phyloP scores from a whole-genome alignment of 2,797 vertebrate genomes.

The Cyprinella venusta region DNA sequence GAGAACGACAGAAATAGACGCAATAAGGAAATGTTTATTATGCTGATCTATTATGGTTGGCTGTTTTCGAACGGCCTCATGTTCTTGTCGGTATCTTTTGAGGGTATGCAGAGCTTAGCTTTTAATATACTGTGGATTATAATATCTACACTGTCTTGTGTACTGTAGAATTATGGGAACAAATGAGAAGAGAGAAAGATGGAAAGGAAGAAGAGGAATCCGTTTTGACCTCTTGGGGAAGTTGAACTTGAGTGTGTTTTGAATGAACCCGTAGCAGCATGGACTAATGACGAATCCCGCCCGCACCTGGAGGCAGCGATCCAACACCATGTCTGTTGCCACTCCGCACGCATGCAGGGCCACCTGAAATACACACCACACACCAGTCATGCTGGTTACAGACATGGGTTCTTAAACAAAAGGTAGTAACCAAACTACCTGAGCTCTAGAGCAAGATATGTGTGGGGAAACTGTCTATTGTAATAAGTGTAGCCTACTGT shows the following conservation, averaged over 20 bases:
- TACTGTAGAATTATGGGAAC: slow-evolving; percentile 14
- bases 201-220: neutral
- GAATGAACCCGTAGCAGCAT: slow-evolving; percentile 97
- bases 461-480: neutral
- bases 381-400: neutral
- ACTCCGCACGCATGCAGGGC: slow-evolving; percentile 95
- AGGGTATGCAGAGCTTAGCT: neutral
- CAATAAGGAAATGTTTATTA: slow-evolving; percentile 22
- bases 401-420: neutral
- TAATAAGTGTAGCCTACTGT: no score
- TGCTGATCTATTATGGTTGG: neutral
- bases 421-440: neutral
- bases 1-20: neutral
- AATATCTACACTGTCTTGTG: neutral
- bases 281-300: slow-evolving; percentile 92
- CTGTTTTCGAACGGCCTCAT: neutral
- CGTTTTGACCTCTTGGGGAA: slow-evolving; percentile 90
- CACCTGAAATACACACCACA: slow-evolving; percentile 76
- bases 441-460: neutral
- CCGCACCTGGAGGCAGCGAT: slow-evolving; percentile 83
- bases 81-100: neutral
- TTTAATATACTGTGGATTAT: neutral
- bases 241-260: slow-evolving; percentile 91
- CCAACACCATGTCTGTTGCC: slow-evolving; percentile 97
- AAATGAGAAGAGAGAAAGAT: slow-evolving; percentile 9